These are phyloP conservation scores for Cynocephalus volans DNA, from an alignment of 2,113 vertebrate species.

Conservation along the genomic window DNA sequence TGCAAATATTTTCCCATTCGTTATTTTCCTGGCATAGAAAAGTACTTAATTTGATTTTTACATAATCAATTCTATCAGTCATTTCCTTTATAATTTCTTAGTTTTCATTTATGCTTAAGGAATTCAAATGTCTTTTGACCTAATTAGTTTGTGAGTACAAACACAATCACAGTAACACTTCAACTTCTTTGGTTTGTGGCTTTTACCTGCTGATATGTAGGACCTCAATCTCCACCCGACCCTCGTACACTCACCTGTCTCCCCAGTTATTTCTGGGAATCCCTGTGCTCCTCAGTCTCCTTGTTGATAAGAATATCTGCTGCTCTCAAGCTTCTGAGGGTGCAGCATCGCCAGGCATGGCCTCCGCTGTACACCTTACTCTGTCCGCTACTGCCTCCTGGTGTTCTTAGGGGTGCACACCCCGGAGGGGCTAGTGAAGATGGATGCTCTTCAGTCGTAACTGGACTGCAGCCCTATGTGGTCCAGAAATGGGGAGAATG, in stretches of 20 bases:
- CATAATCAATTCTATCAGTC: not conserved
- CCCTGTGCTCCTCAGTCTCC: not conserved
- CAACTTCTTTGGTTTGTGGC: not conserved
- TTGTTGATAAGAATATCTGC: not conserved
- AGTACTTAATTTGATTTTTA: not conserved
- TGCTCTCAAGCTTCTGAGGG: not conserved
- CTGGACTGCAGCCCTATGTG: not conserved
- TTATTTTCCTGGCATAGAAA: not conserved
- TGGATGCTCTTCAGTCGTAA: not conserved
- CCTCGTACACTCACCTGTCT: not conserved
- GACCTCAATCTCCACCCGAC: not conserved
- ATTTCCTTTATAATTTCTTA: not conserved
- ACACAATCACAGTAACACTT: not conserved
- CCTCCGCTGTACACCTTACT: not conserved
- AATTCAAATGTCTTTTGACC: not conserved
- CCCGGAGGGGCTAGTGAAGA: not conserved
- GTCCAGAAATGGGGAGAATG: not conserved
- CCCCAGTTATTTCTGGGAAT: not conserved
- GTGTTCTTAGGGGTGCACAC: not conserved
- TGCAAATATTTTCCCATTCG: not conserved
- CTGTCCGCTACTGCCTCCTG: not conserved
- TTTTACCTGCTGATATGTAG: not conserved
- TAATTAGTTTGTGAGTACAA: not conserved
- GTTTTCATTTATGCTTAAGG: not conserved
- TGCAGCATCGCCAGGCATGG: not conserved